phyloP scores from a whole-genome alignment of 2,797 vertebrate species.

The Myotis pilosus region DNA sequence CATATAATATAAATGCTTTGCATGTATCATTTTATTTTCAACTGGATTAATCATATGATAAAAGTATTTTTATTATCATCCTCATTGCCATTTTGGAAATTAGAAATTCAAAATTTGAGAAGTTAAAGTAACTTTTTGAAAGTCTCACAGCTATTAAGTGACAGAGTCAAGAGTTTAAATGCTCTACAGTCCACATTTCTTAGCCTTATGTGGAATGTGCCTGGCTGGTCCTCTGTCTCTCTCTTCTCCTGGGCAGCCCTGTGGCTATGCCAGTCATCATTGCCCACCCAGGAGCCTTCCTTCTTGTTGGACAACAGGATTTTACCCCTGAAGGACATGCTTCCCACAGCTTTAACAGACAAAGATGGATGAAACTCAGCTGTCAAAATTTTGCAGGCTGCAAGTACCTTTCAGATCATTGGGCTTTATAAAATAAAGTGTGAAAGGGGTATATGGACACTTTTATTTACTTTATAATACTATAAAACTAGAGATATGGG shows the following conservation, averaged over 20 bases:
- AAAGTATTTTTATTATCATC: neutral
- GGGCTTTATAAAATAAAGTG: slow-evolving; percentile 28
- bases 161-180: slow-evolving; percentile 18
- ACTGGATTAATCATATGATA: neutral
- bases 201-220: neutral
- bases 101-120: neutral
- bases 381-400: neutral
- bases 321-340: neutral
- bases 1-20: neutral
- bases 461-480: slow-evolving; percentile 38
- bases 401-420: neutral
- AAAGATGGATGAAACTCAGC: neutral
- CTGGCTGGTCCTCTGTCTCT: neutral
- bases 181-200: neutral
- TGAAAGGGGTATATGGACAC: neutral
- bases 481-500: neutral
- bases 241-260: neutral
- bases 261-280: neutral
- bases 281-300: neutral
- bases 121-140: slow-evolving; percentile 8
- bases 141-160: neutral
- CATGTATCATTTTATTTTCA: neutral
- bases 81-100: neutral
- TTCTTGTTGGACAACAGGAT: neutral
- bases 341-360: neutral